phyloP scores from a whole-genome alignment of 2,888 invertebrate species.

The Anoplius nigerrimus region DNA sequence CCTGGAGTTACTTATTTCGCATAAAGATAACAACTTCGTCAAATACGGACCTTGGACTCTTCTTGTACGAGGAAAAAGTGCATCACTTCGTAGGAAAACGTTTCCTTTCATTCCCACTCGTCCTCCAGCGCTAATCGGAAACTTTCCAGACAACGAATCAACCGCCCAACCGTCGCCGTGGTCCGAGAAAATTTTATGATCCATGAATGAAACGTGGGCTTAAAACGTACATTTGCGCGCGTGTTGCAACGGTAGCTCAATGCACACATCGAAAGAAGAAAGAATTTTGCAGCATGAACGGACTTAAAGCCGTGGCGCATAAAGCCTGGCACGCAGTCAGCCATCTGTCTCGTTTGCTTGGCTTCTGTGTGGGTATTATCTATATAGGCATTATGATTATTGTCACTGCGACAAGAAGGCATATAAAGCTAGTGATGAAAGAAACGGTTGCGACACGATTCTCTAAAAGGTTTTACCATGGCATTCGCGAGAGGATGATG shows the following conservation, averaged over 20 bases:
- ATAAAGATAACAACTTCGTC: too few relatives aligned
- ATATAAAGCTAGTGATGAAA: constrained; percentile 16
- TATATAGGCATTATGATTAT: too few relatives aligned
- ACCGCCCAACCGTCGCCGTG: too few relatives aligned
- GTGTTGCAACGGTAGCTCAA: constrained; percentile 62
- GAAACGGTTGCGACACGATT: neutral
- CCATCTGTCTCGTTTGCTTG: constrained; percentile 32
- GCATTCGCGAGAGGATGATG: constrained; percentile 28
- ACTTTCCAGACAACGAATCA: too few relatives aligned
- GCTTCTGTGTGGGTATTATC: constrained; percentile 27
- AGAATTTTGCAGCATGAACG: constrained; percentile 61
- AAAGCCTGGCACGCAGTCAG: too few relatives aligned
- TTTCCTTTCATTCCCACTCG: constrained; percentile 6
- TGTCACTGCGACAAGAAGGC: too few relatives aligned
- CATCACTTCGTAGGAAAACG: too few relatives aligned
- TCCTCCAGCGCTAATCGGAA: constrained; percentile 19
- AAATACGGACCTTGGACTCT: too few relatives aligned
- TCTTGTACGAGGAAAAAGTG: too few relatives aligned
- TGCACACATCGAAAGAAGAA: constrained; percentile 62
- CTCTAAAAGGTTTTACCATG: constrained; percentile 15
- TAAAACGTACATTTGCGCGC: constrained; percentile 61
- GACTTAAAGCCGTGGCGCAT: constrained; percentile 59
- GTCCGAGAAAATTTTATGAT: constrained; percentile 68
- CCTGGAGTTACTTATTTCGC: too few relatives aligned
- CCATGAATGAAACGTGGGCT: constrained; percentile 73